Evolutionary conservation across 2,113 vertebrate genomes (phyloP).

Genomic region (Poeciliopsis occidentalis): DNA sequence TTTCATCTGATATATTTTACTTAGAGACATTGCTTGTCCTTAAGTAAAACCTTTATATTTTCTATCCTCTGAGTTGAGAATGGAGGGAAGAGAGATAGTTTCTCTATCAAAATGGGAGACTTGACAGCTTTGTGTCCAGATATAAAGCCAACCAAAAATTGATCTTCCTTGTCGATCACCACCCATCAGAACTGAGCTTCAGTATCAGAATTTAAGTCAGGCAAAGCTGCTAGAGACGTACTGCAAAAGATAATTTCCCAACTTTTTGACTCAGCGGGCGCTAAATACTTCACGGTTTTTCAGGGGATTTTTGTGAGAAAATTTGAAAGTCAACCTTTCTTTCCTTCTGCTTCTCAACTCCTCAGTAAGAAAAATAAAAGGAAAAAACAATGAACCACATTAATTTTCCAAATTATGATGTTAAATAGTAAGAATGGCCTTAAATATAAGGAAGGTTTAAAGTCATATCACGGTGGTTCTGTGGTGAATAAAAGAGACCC

Average conservation of each 20-base stretch:
- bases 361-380: too few species aligned
- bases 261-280: background rate
- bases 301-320: background rate
- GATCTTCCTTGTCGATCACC: background rate
- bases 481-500: constrained; percentile 34
- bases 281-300: background rate
- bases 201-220: background rate
- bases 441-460: constrained; percentile 2
- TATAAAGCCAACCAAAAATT: background rate
- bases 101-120: too few species aligned
- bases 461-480: constrained; percentile 46
- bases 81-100: too few species aligned
- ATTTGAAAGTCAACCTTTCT: background rate
- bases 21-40: too few species aligned
- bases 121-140: too few species aligned
- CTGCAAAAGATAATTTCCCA: background rate
- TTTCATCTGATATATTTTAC: too few species aligned
- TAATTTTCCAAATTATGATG: background rate
- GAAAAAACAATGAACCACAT: constrained; percentile 6
- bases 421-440: background rate
- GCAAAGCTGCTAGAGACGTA: background rate
- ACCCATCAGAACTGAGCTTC: background rate
- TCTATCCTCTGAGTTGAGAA: too few species aligned
- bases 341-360: background rate
- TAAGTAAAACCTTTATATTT: too few species aligned